Evolutionary conservation across 2,888 invertebrate genomes (phyloP).

Genomic region (Tetragonula carbonaria): DNA sequence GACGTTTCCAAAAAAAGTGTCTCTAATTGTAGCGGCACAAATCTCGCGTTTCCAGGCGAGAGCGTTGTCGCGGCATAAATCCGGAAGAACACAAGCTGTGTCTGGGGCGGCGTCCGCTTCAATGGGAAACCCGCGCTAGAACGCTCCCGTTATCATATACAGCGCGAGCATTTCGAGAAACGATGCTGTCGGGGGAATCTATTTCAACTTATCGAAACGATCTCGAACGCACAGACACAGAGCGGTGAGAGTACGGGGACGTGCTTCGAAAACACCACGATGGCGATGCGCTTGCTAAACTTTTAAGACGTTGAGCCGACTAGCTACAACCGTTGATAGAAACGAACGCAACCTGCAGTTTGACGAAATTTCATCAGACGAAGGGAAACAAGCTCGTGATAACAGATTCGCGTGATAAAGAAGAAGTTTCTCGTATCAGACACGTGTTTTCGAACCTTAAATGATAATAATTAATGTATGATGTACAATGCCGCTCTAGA

Average conservation of each 20-base stretch:
- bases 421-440: neutral
- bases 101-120: neutral
- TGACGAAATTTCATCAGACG: conserved; percentile 17
- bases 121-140: neutral
- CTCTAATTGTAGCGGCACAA: neutral
- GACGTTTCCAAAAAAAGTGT: neutral
- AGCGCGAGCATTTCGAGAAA: conserved; percentile 1
- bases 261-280: neutral
- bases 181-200: neutral
- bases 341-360: conserved; percentile 24
- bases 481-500: too few relatives aligned
- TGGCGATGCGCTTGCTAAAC: neutral
- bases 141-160: conserved; percentile 15
- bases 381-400: too few relatives aligned
- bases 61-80: neutral
- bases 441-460: neutral
- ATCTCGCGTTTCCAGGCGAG: neutral
- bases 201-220: conserved; percentile 27
- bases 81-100: neutral
- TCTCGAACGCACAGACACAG: neutral
- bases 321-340: neutral
- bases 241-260: neutral
- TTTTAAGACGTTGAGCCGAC: conserved; percentile 16
- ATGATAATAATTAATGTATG: too few relatives aligned
- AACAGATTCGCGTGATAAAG: neutral